Evolutionary conservation across 2,888 invertebrate genomes (phyloP).

Genomic region (Therioaphis trifolii): DNA sequence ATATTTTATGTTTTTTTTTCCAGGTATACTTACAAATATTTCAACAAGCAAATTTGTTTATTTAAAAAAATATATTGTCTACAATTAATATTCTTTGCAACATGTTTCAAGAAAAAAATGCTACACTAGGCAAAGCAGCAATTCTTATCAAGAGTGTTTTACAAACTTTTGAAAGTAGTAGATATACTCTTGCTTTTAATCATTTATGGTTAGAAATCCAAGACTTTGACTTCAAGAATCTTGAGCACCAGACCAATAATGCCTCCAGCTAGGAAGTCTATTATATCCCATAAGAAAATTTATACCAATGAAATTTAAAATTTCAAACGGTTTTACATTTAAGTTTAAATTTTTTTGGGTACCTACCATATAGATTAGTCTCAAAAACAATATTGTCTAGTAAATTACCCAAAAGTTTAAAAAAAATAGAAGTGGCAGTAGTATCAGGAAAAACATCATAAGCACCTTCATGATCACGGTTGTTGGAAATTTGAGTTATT

Average conservation of each 20-base stretch:
- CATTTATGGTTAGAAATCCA: no score
- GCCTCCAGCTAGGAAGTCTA: conserved; percentile 7
- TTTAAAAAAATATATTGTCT: conserved; percentile 6
- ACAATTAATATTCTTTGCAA: conserved; percentile 19
- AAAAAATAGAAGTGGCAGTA: neutral
- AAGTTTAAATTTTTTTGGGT: neutral
- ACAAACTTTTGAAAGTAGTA: no score
- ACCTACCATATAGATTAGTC: conserved; percentile 23
- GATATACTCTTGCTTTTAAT: no score
- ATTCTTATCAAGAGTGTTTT: no score
- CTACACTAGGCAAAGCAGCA: no score
- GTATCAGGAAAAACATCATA: no score
- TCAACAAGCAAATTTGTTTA: conserved; percentile 43
- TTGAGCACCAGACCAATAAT: neutral
- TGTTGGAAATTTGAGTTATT: no score
- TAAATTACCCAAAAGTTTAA: neutral
- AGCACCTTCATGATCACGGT: no score
- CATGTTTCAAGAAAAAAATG: no score
- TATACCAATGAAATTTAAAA: neutral
- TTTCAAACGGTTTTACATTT: neutral
- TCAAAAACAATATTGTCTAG: neutral
- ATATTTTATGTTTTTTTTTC: conserved; percentile 62
- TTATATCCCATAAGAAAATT: conserved; percentile 4
- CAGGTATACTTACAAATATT: conserved; percentile 62
- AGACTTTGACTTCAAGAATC: conserved; percentile 4